Conservation (phyloP, 1,140 invertebrate species). For the Periplaneta americana region DNA sequence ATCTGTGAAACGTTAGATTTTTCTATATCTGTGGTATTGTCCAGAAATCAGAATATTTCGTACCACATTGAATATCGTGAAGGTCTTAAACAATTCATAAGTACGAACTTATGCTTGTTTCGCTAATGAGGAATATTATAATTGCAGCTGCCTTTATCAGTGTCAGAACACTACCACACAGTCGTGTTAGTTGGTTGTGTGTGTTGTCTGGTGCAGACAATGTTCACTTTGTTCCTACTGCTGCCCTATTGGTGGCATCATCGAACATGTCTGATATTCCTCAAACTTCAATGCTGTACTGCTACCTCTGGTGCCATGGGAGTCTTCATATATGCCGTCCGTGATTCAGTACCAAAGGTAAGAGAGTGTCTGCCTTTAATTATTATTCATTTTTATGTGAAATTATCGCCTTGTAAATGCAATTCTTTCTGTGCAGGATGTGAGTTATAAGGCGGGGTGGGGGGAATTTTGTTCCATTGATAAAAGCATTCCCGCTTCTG, state of each 20-base stretch:
- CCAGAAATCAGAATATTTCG: no score
- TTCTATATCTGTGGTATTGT: no score
- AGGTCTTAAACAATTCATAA: no score
- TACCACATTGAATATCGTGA: no score
- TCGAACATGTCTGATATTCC: conserved; percentile 54
- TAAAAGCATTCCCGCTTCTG: background rate
- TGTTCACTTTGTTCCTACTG: conserved; percentile 47
- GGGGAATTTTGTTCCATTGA: background rate
- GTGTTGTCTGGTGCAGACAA: conserved; percentile 50
- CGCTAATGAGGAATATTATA: no score
- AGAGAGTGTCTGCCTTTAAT: no score
- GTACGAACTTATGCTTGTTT: no score
- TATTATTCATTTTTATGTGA: background rate
- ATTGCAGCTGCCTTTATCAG: background rate
- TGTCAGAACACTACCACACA: conserved; percentile 27
- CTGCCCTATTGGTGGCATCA: conserved; percentile 51
- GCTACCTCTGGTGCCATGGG: conserved; percentile 53
- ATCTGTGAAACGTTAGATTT: no score
- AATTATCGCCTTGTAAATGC: background rate
- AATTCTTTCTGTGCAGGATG: no score
- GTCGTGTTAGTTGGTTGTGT: conserved; percentile 53
- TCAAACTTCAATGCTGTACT: conserved; percentile 59
- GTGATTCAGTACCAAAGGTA: conserved; percentile 48
- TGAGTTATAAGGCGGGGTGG: no score
- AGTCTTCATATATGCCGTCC: conserved; percentile 53